Evolutionary conservation across 2,888 invertebrate genomes (phyloP).

Genomic region (Trachelus iudaicus): DNA sequence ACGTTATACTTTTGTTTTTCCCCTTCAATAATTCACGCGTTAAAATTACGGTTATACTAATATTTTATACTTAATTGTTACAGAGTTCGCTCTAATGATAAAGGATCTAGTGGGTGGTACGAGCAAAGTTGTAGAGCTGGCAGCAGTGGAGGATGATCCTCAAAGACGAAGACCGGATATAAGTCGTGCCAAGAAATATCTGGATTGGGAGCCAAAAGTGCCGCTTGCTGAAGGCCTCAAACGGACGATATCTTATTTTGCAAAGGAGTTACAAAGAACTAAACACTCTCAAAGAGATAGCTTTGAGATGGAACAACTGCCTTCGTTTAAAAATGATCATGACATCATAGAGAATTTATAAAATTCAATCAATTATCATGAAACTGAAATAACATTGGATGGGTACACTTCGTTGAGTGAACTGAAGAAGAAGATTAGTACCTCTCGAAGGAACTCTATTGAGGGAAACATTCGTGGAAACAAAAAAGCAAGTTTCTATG

Average conservation of each 20-base stretch:
- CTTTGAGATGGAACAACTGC: slow-evolving; percentile 48
- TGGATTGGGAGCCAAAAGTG: slow-evolving; percentile 94
- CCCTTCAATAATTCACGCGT: background rate
- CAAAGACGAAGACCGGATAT: slow-evolving; percentile 95
- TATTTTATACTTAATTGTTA: slow-evolving; percentile 41
- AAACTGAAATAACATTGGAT: background rate
- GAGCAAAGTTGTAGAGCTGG: slow-evolving; percentile 84
- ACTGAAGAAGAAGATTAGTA: background rate
- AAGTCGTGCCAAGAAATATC: slow-evolving; percentile 81
- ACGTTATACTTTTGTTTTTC: background rate
- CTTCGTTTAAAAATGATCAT: slow-evolving; percentile 55
- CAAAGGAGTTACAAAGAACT: slow-evolving; percentile 81
- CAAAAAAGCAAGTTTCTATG: background rate
- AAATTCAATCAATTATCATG: background rate
- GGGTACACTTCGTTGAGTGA: background rate
- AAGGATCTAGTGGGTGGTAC: slow-evolving; percentile 86
- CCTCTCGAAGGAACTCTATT: background rate
- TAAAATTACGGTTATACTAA: background rate
- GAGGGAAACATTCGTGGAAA: background rate
- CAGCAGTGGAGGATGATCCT: slow-evolving; percentile 96
- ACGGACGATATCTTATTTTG: slow-evolving; percentile 94
- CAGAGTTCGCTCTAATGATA: slow-evolving; percentile 89
- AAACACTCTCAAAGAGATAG: slow-evolving; percentile 70
- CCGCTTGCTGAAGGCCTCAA: slow-evolving; percentile 86
- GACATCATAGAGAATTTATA: slow-evolving; percentile 59